These are phyloP conservation scores for Bibio marci DNA, from an alignment of 2,888 invertebrate species.

Conservation along the genomic window DNA sequence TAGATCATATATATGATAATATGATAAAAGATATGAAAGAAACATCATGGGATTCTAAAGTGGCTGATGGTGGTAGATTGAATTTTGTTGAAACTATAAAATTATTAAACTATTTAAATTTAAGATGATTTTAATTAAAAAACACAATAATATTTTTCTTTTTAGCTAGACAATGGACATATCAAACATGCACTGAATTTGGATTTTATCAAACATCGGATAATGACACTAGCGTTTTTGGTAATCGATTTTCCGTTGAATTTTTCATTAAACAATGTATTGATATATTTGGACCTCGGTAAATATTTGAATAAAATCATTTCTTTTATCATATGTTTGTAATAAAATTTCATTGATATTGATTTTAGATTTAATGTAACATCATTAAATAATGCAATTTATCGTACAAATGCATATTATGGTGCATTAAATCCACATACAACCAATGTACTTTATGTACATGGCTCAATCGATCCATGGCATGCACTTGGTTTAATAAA, in stretches of 20 bases:
- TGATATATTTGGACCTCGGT: constrained; percentile 68
- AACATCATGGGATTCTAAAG: constrained; percentile 49
- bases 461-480: constrained; percentile 83
- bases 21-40: constrained; percentile 53
- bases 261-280: constrained; percentile 67
- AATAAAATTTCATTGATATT: background rate
- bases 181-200: constrained; percentile 92
- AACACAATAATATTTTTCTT: too few relatives aligned
- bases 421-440: constrained; percentile 55
- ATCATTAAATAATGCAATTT: constrained; percentile 42
- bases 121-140: too few relatives aligned
- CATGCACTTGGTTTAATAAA: constrained; percentile 57
- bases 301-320: constrained; percentile 15
- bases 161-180: constrained; percentile 82
- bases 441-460: constrained; percentile 64
- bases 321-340: background rate
- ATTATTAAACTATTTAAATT: too few relatives aligned
- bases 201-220: constrained; percentile 84
- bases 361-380: constrained; percentile 37
- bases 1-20: constrained; percentile 67
- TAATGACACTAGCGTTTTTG: constrained; percentile 40
- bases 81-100: too few relatives aligned
- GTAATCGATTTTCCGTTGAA: constrained; percentile 53
- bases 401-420: constrained; percentile 61
- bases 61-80: constrained; percentile 31